These are phyloP conservation scores for Hypotaenidia okinawae DNA, from an alignment of 2,797 vertebrate species.

Conservation along the genomic window DNA sequence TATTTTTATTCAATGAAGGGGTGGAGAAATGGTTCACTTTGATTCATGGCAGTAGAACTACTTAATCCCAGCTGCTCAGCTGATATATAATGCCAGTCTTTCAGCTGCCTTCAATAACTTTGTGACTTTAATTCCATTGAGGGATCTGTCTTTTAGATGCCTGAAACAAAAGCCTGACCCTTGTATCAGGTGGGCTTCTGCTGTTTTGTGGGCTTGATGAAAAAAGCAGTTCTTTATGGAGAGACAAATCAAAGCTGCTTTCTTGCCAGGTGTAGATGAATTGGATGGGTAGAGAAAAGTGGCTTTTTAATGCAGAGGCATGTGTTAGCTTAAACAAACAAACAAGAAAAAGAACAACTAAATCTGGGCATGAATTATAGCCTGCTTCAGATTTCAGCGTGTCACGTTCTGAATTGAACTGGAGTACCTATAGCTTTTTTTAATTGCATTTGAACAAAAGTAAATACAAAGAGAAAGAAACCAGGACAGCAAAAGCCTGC, in stretches of 20 bases:
- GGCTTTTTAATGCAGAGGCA: conserved; percentile 47
- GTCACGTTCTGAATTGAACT: conserved; percentile 56
- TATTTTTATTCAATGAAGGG: not conserved
- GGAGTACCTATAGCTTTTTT: conserved; percentile 59
- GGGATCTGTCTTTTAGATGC: not conserved
- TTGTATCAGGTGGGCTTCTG: not conserved
- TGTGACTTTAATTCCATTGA: conserved; percentile 37
- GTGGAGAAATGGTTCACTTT: not conserved
- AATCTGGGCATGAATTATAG: conserved; percentile 62
- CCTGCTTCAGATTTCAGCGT: conserved; percentile 55
- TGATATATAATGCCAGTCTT: conserved; percentile 17
- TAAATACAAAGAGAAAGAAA: conserved; percentile 75
- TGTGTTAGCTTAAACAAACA: conserved; percentile 72
- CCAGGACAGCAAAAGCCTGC: conserved; percentile 73
- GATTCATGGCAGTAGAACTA: conserved; percentile 1
- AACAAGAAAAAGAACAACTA: conserved; percentile 62
- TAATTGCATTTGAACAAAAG: conserved; percentile 68
- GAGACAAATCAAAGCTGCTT: conserved; percentile 32
- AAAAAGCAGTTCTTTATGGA: conserved; percentile 31
- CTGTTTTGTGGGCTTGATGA: not conserved
- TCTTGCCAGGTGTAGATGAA: conserved; percentile 50
- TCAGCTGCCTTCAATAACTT: conserved; percentile 35
- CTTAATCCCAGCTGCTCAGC: not conserved
- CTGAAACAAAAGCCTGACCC: not conserved
- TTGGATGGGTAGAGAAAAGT: conserved; percentile 39